A percentile compares a stretch with the other conserved stretches of the same genome.
Conservation (phyloP, 2,888 invertebrate genomes). For the Nephrocerus scutellatus region DNA sequence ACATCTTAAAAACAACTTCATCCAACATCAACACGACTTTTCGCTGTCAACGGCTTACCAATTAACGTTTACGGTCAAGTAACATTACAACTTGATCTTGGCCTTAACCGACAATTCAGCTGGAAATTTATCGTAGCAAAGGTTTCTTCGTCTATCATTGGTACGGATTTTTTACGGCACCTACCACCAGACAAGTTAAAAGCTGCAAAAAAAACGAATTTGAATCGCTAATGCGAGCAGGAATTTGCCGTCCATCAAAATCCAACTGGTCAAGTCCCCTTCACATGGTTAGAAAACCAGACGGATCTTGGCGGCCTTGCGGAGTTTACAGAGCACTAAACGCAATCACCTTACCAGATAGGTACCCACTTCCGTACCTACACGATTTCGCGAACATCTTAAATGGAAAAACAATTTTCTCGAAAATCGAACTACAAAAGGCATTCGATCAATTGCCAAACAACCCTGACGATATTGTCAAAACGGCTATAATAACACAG, state of each 20-base stretch:
- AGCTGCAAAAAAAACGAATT: slow-evolving; percentile 18
- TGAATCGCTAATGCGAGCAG: slow-evolving; percentile 14
- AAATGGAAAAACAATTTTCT: slow-evolving; percentile 28
- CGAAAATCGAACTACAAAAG: slow-evolving; percentile 27
- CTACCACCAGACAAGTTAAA: slow-evolving; percentile 12
- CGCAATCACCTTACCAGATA: slow-evolving; percentile 31
- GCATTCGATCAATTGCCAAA: slow-evolving; percentile 37
- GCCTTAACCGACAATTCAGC: slow-evolving; percentile 22
- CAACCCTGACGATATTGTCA: slow-evolving; percentile 26
- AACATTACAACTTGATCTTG: slow-evolving; percentile 12
- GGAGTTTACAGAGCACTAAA: slow-evolving; percentile 16
- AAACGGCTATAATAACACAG: slow-evolving; percentile 34
- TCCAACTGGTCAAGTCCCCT: slow-evolving; percentile 20
- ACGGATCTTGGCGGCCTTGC: slow-evolving; percentile 16
- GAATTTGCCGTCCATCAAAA: slow-evolving; percentile 19
- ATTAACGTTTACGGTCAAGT: slow-evolving; percentile 19
- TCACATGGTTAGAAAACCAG: slow-evolving; percentile 18
- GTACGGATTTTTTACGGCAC: slow-evolving; percentile 22
- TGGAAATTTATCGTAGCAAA: slow-evolving; percentile 26
- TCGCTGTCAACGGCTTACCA: slow-evolving; percentile 18
- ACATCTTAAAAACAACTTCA: neutral
- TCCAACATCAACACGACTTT: slow-evolving; percentile 9
- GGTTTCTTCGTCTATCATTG: slow-evolving; percentile 23
- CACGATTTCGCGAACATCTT: slow-evolving; percentile 23
- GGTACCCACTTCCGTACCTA: slow-evolving; percentile 31